Evolutionary conservation across 2,113 vertebrate genomes (phyloP).

Genomic region (Cebus imitator): DNA sequence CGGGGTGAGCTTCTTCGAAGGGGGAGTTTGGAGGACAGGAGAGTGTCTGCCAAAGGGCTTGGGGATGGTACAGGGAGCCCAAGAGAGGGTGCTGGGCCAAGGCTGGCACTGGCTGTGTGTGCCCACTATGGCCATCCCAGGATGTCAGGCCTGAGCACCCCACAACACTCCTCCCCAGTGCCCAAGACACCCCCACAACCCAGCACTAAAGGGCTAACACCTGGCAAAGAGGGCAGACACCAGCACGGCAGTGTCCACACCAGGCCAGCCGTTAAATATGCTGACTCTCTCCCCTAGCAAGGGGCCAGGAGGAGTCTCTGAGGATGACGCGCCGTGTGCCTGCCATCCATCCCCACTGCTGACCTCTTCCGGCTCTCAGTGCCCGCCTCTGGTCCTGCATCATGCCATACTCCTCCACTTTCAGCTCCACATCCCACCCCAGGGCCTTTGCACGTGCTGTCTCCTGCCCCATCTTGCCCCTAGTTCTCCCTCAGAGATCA

Average conservation of each 20-base stretch:
- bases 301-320: neutral
- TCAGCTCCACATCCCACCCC: neutral
- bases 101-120: neutral
- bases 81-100: neutral
- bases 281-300: neutral
- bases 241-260: neutral
- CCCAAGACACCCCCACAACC: neutral
- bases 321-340: rapidly evolving
- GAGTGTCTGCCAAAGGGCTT: neutral
- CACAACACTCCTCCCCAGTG: neutral
- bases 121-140: neutral
- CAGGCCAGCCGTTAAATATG: neutral
- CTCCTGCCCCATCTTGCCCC: neutral
- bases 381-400: neutral
- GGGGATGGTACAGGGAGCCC: neutral
- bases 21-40: neutral
- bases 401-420: neutral
- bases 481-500: neutral
- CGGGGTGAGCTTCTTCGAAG: neutral
- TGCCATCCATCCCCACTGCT: rapidly evolving
- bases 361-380: rapidly evolving
- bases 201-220: neutral
- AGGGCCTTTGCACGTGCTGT: neutral
- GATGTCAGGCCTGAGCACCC: neutral
- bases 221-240: neutral